Base-by-base conservation (phyloP, 2,888 invertebrate genomes). In the Lycaena phlaeas region DNA sequence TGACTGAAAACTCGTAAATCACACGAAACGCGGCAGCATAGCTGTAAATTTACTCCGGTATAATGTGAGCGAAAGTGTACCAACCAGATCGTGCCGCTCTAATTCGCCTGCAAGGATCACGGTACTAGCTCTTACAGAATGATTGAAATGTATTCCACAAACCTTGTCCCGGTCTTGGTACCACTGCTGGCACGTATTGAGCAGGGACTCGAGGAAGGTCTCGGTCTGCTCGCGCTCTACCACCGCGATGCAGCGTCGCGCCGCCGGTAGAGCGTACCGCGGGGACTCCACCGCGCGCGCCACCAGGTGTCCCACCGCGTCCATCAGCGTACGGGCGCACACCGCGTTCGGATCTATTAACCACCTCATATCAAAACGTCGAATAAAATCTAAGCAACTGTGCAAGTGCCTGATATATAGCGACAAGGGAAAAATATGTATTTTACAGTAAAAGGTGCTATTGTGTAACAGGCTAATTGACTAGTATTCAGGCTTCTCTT, bases 121-220 rank as follows among this genome's bases (percentile, higher is more conserved):
- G 10, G n/a, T 5, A 25, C 3, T 14, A 14, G 12, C 25, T 3
- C 3, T 18, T 6, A 31, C 11, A n/a, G 3, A 26, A n/a, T n/a
- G n/a, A n/a, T n/a, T n/a, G n/a, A n/a, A n/a, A n/a, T 25, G 37
- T 34, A 4, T 25, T 12, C 2, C 7, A 14, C 36, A 28, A 12
- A 89, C 85, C 70, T 90, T 90, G 54, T 90, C 91, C 26, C 92
- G 78, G 75, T 95, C 94, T 69, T 94, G 94, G 77, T 93, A 95
- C 92, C 92, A 93, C 73, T 95, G 94, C 69, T 95, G 93, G 71
- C 94, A 95, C 27, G 92, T 94, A 73, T 96, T 96, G 52, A 96
- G 86, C 52, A 96, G 85, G 26, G 94, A 93, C 79, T 96, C 96
- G 57, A 95, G 86, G 75, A 95, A 96, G 28, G 95, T 95, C 78